These are phyloP conservation scores for Lapara coniferarum DNA, from an alignment of 2,888 invertebrate species.

Conservation along the genomic window DNA sequence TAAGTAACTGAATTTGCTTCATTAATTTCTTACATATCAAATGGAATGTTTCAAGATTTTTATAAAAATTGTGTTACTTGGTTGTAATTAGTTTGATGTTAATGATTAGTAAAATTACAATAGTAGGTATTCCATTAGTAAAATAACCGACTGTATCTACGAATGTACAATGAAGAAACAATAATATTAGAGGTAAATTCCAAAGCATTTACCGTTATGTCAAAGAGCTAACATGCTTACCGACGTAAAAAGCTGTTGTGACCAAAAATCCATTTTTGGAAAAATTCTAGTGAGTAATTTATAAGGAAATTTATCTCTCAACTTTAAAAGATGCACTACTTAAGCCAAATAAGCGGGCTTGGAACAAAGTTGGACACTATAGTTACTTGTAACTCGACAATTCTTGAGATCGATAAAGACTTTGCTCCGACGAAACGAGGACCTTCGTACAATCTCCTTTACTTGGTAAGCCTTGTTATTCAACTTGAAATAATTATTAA, in stretches of 20 bases:
- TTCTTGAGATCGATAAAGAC: slow-evolving; percentile 54
- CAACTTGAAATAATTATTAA: no score
- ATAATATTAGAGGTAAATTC: no score
- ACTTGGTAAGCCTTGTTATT: background rate
- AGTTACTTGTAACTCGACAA: slow-evolving; percentile 50
- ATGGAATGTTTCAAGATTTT: background rate
- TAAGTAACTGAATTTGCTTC: background rate
- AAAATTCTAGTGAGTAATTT: background rate
- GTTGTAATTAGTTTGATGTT: background rate
- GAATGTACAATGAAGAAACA: no score
- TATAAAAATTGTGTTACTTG: background rate
- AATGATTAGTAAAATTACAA: no score
- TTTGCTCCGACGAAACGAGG: slow-evolving; percentile 23
- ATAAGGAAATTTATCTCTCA: slow-evolving; percentile 30
- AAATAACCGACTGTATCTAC: no score
- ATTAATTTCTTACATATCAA: slow-evolving; percentile 8
- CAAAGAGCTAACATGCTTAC: no score
- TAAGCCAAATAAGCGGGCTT: slow-evolving; percentile 44
- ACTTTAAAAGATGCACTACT: slow-evolving; percentile 43
- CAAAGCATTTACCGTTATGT: no score
- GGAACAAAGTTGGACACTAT: slow-evolving; percentile 52
- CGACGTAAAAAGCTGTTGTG: background rate
- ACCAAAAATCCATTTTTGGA: background rate
- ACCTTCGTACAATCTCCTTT: slow-evolving; percentile 7
- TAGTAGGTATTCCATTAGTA: no score